Evolutionary conservation across 2,888 invertebrate species (phyloP), one percentile per base, ranked within the genome.

Genomic region (Lepidonotus clava): DNA sequence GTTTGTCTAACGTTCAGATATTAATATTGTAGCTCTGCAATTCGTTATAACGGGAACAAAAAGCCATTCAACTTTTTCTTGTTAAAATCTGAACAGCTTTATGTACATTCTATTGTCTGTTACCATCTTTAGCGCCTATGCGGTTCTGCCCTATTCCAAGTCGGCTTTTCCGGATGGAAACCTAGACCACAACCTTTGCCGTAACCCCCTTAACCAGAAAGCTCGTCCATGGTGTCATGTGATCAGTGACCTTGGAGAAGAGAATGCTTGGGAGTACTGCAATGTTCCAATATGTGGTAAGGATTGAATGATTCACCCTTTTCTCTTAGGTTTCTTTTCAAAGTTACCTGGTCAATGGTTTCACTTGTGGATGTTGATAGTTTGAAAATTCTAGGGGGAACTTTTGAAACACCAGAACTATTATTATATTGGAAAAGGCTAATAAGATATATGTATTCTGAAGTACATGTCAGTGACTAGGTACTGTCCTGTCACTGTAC

Each of bases 181-280:
- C 71, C 14, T 71, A 2, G 71, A 71, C 1, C 71, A 71, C 38
- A 18, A 34, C 1, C 24, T n/a, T 38, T 71, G 71, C 71, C 18
- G 71, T 1, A 71, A 71, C 71, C 71, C 71, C 1, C 71, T 32
- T 1, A 38, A 38, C 1, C 8, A 11, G 38, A 34, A 24, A 0
- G 38, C 34, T 5, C 71, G 71, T 4, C 71, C 71, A 1, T 71
- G 71, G 71, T 71, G 71, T 21, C 71, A 71, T n/a, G 36, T 34
- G 11, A 34, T n/a, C 14, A 21, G 11, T 5, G n/a, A 34, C 0
- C 8, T 1, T 18, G 71, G 18, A 5, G 34, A 34, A 21, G 34
- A 32, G 32, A 71, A 71, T n/a, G 34, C 71, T 0, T 71, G 71
- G 71, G 71, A 71, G 14, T 71, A 36, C 24, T 71, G 71, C n/a